These are phyloP conservation scores for Harpalus rubripes DNA, from an alignment of 2,888 invertebrate genomes.

Conservation along the genomic window DNA sequence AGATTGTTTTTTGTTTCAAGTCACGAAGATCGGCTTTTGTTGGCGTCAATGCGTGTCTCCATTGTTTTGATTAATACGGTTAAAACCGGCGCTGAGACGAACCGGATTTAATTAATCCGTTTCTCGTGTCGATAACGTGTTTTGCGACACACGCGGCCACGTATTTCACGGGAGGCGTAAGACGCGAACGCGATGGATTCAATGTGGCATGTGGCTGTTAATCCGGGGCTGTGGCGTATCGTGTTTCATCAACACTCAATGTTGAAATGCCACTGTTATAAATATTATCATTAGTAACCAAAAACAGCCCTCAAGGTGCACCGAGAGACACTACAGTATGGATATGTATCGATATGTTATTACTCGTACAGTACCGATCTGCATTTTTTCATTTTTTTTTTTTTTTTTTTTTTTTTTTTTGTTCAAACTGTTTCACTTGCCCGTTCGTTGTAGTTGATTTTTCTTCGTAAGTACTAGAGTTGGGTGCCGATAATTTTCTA, in stretches of 20 bases:
- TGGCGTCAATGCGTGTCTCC: constrained; percentile 53
- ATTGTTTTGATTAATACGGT: constrained; percentile 66
- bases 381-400: no score
- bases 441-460: no score
- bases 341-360: no score
- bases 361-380: no score
- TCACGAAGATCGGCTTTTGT: constrained; percentile 65
- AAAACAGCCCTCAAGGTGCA: no score
- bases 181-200: constrained; percentile 18
- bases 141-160: constrained; percentile 55
- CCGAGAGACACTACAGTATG: no score
- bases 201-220: constrained; percentile 21
- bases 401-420: no score
- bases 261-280: not conserved
- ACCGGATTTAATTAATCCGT: constrained; percentile 66
- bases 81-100: constrained; percentile 55
- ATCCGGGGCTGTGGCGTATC: not conserved
- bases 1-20: constrained; percentile 59
- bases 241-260: not conserved
- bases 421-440: no score
- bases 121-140: constrained; percentile 66
- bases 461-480: no score
- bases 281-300: not conserved
- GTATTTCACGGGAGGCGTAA: constrained; percentile 1
- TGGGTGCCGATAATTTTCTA: no score